A percentile compares a stretch with the other conserved stretches of the same genome.
Conservation (phyloP, 2,113 vertebrate species). For the Gnathochromis pfefferi region DNA sequence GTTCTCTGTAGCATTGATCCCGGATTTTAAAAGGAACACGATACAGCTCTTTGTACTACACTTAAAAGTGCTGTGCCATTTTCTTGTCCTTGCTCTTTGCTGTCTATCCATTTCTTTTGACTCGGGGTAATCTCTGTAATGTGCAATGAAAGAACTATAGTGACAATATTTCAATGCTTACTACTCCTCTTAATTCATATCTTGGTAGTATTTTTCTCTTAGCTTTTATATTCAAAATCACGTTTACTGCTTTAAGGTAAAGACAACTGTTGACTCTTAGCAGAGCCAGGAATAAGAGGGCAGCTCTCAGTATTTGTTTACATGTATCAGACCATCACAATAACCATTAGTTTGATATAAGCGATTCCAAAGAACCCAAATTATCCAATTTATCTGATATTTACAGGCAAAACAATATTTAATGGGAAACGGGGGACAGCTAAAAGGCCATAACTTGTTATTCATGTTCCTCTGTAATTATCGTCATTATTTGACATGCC, state of each 20-base stretch:
- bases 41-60: neutral
- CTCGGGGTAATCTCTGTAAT: neutral
- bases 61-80: neutral
- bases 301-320: neutral
- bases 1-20: constrained; percentile 6
- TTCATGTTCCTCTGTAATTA: constrained; percentile 21
- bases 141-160: neutral
- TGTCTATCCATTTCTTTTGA: neutral
- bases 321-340: neutral
- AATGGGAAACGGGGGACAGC: constrained; percentile 2
- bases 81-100: neutral
- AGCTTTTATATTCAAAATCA: neutral
- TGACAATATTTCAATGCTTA: neutral
- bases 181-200: neutral
- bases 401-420: constrained; percentile 20
- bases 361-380: constrained; percentile 3
- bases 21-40: constrained; percentile 9
- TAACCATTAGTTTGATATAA: constrained; percentile 8
- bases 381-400: constrained; percentile 21
- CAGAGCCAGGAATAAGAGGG: neutral
- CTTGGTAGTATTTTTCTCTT: neutral
- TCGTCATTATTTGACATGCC: neutral
- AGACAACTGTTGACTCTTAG: neutral
- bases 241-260: neutral
- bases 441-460: neutral